Evolutionary conservation across 2,888 invertebrate genomes (phyloP).

Genomic region (Exephanes ischioxanthus): DNA sequence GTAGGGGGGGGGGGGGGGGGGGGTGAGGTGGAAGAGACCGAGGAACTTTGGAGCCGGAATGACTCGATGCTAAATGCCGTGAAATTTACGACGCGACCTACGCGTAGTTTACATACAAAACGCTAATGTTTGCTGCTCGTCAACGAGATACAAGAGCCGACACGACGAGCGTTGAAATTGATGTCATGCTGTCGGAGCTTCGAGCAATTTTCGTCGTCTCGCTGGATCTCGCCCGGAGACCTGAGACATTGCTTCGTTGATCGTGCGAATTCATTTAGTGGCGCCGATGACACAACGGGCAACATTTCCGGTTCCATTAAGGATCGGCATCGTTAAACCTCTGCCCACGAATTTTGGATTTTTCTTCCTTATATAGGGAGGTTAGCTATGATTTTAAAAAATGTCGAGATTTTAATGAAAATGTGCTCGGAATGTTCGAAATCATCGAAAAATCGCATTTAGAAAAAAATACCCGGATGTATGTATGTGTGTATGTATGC

Average conservation of each 20-base stretch:
- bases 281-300: constrained; percentile 51
- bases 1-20: neutral
- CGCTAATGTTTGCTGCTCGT: neutral
- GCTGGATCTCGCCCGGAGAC: neutral
- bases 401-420: no score
- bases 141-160: neutral
- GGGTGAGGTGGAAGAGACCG: neutral
- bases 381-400: no score
- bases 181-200: constrained; percentile 16
- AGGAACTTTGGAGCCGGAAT: neutral
- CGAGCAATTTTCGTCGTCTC: constrained; percentile 16
- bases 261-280: constrained; percentile 69
- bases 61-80: constrained; percentile 21
- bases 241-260: neutral
- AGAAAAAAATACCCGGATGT: no score
- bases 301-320: neutral
- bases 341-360: neutral
- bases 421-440: no score
- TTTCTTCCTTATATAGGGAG: no score
- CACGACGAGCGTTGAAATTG: neutral
- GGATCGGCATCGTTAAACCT: no score
- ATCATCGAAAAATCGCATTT: no score
- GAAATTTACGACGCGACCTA: constrained; percentile 21
- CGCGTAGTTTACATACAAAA: constrained; percentile 7
- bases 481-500: no score